A percentile compares a stretch with the other conserved stretches of the same genome.
Conservation (phyloP, 2,888 invertebrate genomes). For the Lacanobia wlatinum region DNA sequence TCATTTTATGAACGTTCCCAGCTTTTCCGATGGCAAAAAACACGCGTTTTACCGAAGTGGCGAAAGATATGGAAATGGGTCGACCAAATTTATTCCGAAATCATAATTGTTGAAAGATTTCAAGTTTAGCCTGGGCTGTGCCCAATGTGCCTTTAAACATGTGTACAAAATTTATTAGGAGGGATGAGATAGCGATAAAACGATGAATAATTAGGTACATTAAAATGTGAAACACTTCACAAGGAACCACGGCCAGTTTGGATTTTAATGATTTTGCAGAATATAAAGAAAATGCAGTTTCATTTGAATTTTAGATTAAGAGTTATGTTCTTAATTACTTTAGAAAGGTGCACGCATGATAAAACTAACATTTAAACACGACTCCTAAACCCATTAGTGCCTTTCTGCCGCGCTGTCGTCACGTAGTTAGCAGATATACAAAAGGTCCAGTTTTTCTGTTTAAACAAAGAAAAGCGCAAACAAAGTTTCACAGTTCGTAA, state of each 20-base stretch:
- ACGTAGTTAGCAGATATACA: slow-evolving; percentile 52
- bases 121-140: slow-evolving; percentile 16
- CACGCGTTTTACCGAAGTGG: slow-evolving; percentile 35
- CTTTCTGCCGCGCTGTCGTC: slow-evolving; percentile 33
- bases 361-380: slow-evolving; percentile 32
- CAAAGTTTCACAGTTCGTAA: slow-evolving; percentile 60
- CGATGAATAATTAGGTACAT: slow-evolving; percentile 13
- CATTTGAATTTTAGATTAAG: not conserved
- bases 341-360: slow-evolving; percentile 9
- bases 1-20: slow-evolving; percentile 42
- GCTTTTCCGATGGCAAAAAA: slow-evolving; percentile 43
- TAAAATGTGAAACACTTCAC: slow-evolving; percentile 1
- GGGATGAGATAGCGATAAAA: slow-evolving; percentile 12
- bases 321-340: not conserved
- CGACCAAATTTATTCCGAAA: slow-evolving; percentile 43
- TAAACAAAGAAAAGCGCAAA: slow-evolving; percentile 60
- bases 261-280: not conserved
- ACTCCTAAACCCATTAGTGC: slow-evolving; percentile 39
- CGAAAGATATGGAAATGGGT: slow-evolving; percentile 52
- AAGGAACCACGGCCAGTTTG: not conserved
- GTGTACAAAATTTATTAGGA: slow-evolving; percentile 22
- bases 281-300: not conserved
- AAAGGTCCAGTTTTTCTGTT: slow-evolving; percentile 47
- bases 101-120: slow-evolving; percentile 61
- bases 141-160: slow-evolving; percentile 41